Evolutionary conservation across 2,888 invertebrate genomes (phyloP), one percentile per base, ranked within the genome.

Genomic region (Macrosiphum euphorbiae): DNA sequence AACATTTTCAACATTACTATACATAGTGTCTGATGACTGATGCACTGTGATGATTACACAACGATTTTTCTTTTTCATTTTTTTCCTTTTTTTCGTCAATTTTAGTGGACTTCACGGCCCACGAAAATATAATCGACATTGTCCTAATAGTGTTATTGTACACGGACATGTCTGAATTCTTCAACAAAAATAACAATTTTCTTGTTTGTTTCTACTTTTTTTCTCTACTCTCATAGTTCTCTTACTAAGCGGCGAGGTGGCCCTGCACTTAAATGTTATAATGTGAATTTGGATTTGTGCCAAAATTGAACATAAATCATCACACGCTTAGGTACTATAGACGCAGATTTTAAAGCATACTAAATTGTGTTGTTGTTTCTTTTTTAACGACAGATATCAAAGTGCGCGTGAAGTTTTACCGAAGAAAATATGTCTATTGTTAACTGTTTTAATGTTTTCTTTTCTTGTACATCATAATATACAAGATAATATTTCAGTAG

Each of bases 81-180:
- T 92, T 88, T 10, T 28, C 28, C 52, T n/a, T 61, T 58, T 90
- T 47, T 90, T 52, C 20, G n/a, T 92, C 85, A 61, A 61, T 94
- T 41, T 61, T 86, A 89, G 85, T 58, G 41, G 78, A 89, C 88
- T 89, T 93, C 84, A 94, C 93, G 85, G 90, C 90, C 47, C 85
- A 86, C 90, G 55, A 87, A 90, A 90, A 61, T 86, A 86, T 94
- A 94, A 90, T 94, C 86, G 93, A 94, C 93, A 86, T 90, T 94
- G 90, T 94, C 93, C 90, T 90, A 84, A 44, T 90, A 86, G 50
- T 47, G n/a, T 58, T 89, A 89, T 50, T 90, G 58, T 93, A 90
- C 52, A 58, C 61, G 61, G 85, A 93, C 90, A 86, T 41, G 90
- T 94, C 47, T 50, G 50, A 94, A 94, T 94, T 94, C 90, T 86